Evolutionary conservation across 2,888 invertebrate genomes (phyloP).

Genomic region (Podabrus alpinus): DNA sequence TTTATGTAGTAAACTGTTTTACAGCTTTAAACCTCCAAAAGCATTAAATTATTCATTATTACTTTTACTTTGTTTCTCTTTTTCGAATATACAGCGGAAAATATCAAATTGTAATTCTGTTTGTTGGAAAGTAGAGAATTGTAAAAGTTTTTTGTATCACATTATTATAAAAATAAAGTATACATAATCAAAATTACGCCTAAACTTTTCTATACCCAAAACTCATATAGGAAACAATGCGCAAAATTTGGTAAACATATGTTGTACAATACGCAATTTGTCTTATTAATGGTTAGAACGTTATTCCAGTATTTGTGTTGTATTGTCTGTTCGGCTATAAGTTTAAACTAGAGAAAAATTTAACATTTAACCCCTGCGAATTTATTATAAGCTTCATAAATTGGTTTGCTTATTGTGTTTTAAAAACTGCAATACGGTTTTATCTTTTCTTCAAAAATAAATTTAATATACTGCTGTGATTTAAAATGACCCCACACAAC

Average conservation of each 20-base stretch:
- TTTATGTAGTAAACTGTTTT: conserved; percentile 2
- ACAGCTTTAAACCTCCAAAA: neutral
- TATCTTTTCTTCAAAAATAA: too few species aligned
- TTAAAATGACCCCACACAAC: too few species aligned
- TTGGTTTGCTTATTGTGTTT: too few species aligned
- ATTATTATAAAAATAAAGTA: neutral
- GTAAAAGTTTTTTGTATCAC: neutral
- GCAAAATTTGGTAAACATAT: neutral
- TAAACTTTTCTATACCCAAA: neutral
- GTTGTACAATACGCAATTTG: too few species aligned
- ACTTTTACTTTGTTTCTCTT: neutral
- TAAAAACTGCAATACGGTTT: too few species aligned
- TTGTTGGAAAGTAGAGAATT: neutral
- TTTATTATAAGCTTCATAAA: too few species aligned
- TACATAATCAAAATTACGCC: neutral
- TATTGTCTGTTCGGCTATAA: neutral
- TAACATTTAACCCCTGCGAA: too few species aligned
- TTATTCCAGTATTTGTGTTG: neutral
- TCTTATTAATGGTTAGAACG: neutral
- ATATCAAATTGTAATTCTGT: neutral
- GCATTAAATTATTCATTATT: conserved; percentile 5
- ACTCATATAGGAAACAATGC: neutral
- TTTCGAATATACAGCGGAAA: neutral
- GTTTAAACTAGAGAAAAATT: neutral
- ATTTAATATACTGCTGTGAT: too few species aligned